phyloP scores from a whole-genome alignment of 2,888 invertebrate species.

The Mylabris sibirica region DNA sequence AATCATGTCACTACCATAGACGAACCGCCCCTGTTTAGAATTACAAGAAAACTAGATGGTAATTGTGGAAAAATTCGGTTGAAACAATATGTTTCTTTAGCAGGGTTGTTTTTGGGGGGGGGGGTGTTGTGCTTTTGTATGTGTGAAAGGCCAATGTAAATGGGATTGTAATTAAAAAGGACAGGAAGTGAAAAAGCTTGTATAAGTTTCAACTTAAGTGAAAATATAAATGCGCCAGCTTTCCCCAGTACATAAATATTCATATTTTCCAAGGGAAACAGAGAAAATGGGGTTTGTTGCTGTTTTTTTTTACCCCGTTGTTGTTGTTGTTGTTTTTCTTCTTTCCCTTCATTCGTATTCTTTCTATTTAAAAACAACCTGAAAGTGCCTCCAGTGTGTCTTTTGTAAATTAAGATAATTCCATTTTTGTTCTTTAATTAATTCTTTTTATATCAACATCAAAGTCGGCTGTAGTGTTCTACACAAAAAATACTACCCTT shows the following conservation, averaged over 20 bases:
- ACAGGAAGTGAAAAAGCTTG: slow-evolving; percentile 57
- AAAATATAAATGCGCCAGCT: slow-evolving; percentile 54
- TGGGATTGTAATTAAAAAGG: slow-evolving; percentile 54
- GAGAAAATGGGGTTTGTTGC: slow-evolving; percentile 2
- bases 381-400: too few relatives aligned
- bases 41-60: background rate
- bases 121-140: background rate
- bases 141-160: slow-evolving; percentile 40
- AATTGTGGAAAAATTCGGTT: background rate
- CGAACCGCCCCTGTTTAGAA: background rate
- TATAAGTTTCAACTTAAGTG: slow-evolving; percentile 57
- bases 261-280: slow-evolving; percentile 48
- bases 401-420: too few relatives aligned
- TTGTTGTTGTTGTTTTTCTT: background rate
- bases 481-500: too few relatives aligned
- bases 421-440: too few relatives aligned
- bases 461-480: too few relatives aligned
- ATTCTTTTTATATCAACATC: too few relatives aligned
- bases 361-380: too few relatives aligned
- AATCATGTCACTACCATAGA: too few relatives aligned
- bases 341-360: too few relatives aligned
- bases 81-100: slow-evolving; percentile 4
- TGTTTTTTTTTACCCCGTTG: background rate
- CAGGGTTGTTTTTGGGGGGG: background rate
- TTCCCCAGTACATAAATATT: slow-evolving; percentile 52